Percentiles rank a stretch among this genome's conserved stretches.
Evolutionary conservation across 1,140 invertebrate species (phyloP).

Genomic region (Stegodyphus mimosarum): DNA sequence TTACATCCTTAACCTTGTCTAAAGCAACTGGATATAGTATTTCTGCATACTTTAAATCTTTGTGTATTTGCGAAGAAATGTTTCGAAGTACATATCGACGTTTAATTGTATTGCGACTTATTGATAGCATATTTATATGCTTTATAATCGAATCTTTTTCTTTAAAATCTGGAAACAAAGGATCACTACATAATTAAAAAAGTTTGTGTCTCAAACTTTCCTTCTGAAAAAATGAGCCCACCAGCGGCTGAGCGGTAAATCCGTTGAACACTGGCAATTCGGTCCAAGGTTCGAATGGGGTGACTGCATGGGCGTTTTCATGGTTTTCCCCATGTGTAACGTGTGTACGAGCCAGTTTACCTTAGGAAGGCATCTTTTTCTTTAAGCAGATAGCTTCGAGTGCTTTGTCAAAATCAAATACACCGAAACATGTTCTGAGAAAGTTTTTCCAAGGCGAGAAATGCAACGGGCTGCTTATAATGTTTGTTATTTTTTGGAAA

Average conservation of each 20-base stretch:
- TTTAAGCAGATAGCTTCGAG: too few species aligned
- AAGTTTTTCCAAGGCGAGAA: constrained; percentile 1
- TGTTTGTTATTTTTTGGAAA: constrained; percentile 37
- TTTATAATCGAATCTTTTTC: constrained; percentile 2
- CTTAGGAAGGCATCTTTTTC: too few species aligned
- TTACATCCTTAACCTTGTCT: neutral
- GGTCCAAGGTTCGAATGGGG: too few species aligned
- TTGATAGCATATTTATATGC: constrained; percentile 1
- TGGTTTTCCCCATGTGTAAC: too few species aligned
- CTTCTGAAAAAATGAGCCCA: too few species aligned
- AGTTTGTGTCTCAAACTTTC: neutral
- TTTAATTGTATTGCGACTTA: constrained; percentile 30
- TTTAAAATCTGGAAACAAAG: constrained; percentile 16
- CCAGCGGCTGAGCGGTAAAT: too few species aligned
- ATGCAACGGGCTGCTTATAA: constrained; percentile 3
- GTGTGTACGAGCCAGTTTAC: too few species aligned
- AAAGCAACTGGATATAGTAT: constrained; percentile 9
- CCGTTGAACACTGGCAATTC: too few species aligned
- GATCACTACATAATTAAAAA: constrained; percentile 15
- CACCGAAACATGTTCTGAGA: too few species aligned
- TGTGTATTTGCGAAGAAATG: constrained; percentile 13
- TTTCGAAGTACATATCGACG: constrained; percentile 1
- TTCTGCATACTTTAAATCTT: constrained; percentile 27
- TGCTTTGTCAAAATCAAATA: too few species aligned
- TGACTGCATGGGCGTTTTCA: too few species aligned